These are phyloP conservation scores for Lamprotornis superbus DNA, from an alignment of 2,113 vertebrate genomes.

Conservation along the genomic window DNA sequence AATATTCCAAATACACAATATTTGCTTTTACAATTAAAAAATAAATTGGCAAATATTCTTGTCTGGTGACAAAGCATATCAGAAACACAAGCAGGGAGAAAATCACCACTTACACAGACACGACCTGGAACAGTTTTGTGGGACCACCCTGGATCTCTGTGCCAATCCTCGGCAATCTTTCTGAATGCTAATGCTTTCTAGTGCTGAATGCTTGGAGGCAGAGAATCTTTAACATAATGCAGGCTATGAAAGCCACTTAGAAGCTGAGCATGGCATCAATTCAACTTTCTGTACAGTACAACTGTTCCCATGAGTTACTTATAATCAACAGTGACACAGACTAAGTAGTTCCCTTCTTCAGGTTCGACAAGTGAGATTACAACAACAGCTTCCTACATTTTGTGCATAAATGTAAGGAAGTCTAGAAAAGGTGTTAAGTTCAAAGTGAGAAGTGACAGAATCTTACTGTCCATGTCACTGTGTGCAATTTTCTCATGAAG, in stretches of 20 bases:
- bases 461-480: background rate
- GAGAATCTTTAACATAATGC: background rate
- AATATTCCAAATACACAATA: background rate
- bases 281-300: background rate
- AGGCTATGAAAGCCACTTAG: background rate
- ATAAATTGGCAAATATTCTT: background rate
- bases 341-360: background rate
- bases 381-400: background rate
- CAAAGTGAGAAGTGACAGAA: background rate
- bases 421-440: background rate
- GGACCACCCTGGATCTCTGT: background rate
- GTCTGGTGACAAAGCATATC: background rate
- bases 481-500: background rate
- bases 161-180: background rate
- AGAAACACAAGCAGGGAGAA: background rate
- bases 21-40: background rate
- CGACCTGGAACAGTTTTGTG: accelerated
- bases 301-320: background rate
- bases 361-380: background rate
- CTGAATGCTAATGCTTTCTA: background rate
- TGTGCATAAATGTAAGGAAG: accelerated
- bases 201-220: background rate
- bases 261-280: background rate
- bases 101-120: background rate
- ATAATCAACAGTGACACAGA: background rate